phyloP scores from a whole-genome alignment of 1,140 invertebrate genomes.

The Portunus trituberculatus region DNA sequence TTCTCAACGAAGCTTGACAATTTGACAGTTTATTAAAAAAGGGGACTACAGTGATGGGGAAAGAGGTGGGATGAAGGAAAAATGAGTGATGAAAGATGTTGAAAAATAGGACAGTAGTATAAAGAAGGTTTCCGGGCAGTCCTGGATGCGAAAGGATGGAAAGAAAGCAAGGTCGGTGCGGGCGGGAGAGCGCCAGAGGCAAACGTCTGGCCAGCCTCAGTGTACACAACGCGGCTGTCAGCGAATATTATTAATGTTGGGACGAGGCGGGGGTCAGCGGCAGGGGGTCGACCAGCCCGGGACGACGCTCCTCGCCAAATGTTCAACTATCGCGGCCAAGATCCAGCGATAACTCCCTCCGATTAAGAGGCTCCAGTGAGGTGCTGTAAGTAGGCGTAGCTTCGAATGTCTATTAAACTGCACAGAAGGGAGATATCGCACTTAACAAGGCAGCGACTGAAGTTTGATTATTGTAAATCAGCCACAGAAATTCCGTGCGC shows the following conservation, averaged over 20 bases:
- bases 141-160: neutral
- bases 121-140: too few species aligned
- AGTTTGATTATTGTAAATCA: conserved; percentile 63
- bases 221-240: conserved; percentile 53
- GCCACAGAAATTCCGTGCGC: conserved; percentile 34
- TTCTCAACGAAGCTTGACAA: neutral
- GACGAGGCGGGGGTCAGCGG: conserved; percentile 48
- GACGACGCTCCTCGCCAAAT: conserved; percentile 35
- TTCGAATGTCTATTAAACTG: conserved; percentile 42
- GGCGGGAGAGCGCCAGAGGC: neutral
- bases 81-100: too few species aligned
- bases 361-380: conserved; percentile 47
- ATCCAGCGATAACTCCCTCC: conserved; percentile 27
- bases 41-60: too few species aligned
- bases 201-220: neutral
- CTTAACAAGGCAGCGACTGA: conserved; percentile 56
- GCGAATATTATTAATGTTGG: conserved; percentile 55
- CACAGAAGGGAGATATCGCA: conserved; percentile 50
- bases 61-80: too few species aligned
- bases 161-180: neutral
- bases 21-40: too few species aligned
- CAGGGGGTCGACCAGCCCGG: conserved; percentile 26
- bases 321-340: conserved; percentile 22
- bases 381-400: conserved; percentile 52
- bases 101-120: too few species aligned